Evolutionary conservation across 2,888 invertebrate species (phyloP).

Genomic region (Dysmachus trigonus): DNA sequence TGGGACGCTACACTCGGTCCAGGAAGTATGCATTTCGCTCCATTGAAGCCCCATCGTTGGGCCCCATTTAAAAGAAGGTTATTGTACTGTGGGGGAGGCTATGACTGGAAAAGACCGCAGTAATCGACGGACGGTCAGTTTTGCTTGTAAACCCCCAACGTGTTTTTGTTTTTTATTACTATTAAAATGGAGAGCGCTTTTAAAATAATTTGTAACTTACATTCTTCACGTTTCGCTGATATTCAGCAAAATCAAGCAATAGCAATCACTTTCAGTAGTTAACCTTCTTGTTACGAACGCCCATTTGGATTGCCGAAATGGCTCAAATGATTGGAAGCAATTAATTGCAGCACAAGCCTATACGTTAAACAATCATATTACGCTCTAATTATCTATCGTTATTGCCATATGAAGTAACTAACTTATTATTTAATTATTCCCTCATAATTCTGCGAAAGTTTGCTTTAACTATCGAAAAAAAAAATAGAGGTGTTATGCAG

Average conservation of each 20-base stretch:
- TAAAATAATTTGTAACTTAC: background rate
- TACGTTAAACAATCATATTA: background rate
- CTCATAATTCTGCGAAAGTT: background rate
- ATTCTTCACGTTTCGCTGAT: background rate
- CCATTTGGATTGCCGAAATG: background rate
- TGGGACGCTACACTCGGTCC: slow-evolving; percentile 1
- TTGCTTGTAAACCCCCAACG: background rate
- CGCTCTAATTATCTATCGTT: background rate
- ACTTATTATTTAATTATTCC: background rate
- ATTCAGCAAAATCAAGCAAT: background rate
- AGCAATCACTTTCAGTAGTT: background rate
- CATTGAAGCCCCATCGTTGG: slow-evolving; percentile 4
- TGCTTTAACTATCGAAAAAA: background rate
- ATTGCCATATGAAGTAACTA: background rate
- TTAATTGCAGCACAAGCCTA: background rate
- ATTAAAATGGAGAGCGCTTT: background rate
- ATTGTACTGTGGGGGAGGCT: slow-evolving; percentile 39
- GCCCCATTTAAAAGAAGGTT: slow-evolving; percentile 33
- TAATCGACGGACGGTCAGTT: slow-evolving; percentile 17
- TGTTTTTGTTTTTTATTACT: background rate
- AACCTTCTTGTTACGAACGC: background rate
- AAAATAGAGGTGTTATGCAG: background rate
- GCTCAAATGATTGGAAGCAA: background rate
- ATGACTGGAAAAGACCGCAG: background rate
- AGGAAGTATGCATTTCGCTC: slow-evolving; percentile 44